Base-by-base conservation (phyloP, 2,888 invertebrate genomes). In the Toxonevra muliebris region DNA sequence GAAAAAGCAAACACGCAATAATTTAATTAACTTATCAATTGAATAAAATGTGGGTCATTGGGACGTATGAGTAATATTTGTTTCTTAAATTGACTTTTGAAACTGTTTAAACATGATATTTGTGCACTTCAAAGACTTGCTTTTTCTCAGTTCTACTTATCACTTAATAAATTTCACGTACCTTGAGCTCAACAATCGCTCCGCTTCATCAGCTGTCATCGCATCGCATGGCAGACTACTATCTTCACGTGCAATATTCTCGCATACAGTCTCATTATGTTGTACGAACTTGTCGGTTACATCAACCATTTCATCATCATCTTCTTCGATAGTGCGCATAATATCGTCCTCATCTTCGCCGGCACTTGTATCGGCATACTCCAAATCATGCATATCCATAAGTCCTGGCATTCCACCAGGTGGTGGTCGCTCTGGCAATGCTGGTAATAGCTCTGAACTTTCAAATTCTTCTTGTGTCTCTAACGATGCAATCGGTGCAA, bases 131-230 rank as follows among this genome's bases (percentile, higher is more conserved):
- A 30, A 30, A 30, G 30, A 30, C 2, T 7, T 30, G 30, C 30
- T 30, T 30, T 30, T 7, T 30, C 30, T 30, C 42, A 54, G 15
- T 15, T 9, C 9, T 41, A 7, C n/a, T n/a, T 48, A 7, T 48
- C 7, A 7, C 15, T 4, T 30, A 30, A 19, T 1, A 15, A 61
- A 41, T 10, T 66, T 41, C 60, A 85, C 87, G 87, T 85, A 94
- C 94, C 93, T 93, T 79, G 92, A 90, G 86, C 94, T 95, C 79
- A 95, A 89, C 81, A 95, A 87, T 86, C 92, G 91, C 84, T 95
- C 94, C 13, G 94, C 95, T 85, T 95, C 95, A 80, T 93, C 93
- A 64, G 94, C 91, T 74, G 95, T 95, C 94, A 92, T 92, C 50
- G 85, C 86, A 78, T 88, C 88, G 30, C 30, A 30, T 30, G 30